phyloP scores from a whole-genome alignment of 2,888 invertebrate genomes.

The Dexiosoma caninum region DNA sequence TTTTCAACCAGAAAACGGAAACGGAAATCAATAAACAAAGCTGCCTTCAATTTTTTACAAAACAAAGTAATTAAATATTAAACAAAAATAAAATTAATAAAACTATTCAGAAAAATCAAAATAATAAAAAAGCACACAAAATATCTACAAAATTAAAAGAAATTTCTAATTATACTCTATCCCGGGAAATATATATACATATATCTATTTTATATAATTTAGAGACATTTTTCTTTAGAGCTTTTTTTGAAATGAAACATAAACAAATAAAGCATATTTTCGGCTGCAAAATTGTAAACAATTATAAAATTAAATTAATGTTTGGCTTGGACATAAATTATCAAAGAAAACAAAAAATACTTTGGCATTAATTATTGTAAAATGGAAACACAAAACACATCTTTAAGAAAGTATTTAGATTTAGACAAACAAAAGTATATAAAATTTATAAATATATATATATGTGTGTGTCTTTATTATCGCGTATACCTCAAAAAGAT shows the following conservation, averaged over 20 bases:
- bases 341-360: conserved; percentile 54
- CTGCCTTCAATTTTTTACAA: conserved; percentile 75
- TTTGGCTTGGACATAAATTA: conserved; percentile 65
- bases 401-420: conserved; percentile 53
- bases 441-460: conserved; percentile 73
- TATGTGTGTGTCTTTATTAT: conserved; percentile 79
- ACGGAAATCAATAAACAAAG: conserved; percentile 77
- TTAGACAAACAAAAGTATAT: conserved; percentile 43
- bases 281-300: conserved; percentile 49
- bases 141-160: conserved; percentile 66
- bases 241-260: not conserved
- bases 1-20: conserved; percentile 70
- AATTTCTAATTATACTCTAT: conserved; percentile 23
- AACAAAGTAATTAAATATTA: conserved; percentile 64
- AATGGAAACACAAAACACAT: conserved; percentile 57
- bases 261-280: conserved; percentile 31
- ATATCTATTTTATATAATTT: not conserved
- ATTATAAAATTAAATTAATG: conserved; percentile 64
- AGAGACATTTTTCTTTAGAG: not conserved
- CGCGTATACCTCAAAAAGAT: conserved; percentile 80
- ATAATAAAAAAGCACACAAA: conserved; percentile 70
- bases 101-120: conserved; percentile 55
- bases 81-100: conserved; percentile 41
- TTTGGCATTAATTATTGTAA: conserved; percentile 60
- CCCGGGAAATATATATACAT: not conserved